These are phyloP conservation scores for Pristiophorus japonicus DNA, from an alignment of 2,113 vertebrate genomes.

Conservation along the genomic window DNA sequence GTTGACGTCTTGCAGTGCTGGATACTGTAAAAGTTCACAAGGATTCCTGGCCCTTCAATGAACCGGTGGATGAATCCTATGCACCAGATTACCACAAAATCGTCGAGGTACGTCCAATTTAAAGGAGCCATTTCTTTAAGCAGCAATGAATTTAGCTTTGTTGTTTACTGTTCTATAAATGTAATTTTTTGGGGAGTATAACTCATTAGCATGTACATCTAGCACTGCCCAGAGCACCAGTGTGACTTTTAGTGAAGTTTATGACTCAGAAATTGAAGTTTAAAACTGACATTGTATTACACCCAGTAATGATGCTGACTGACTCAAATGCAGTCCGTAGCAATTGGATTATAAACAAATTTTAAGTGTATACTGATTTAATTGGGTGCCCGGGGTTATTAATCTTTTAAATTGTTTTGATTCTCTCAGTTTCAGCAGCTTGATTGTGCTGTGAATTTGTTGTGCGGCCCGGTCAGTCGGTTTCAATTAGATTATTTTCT, in stretches of 20 bases:
- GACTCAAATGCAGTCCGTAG: neutral
- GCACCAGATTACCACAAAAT: conserved; percentile 38
- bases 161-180: neutral
- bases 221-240: neutral
- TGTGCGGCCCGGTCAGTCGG: neutral
- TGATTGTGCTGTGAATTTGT: neutral
- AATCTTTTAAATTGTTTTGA: neutral
- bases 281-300: neutral
- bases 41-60: conserved; percentile 40
- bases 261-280: neutral
- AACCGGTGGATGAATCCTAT: conserved; percentile 38
- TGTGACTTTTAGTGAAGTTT: neutral
- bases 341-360: neutral
- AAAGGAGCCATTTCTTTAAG: neutral
- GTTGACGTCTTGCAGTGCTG: conserved; percentile 30
- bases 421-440: neutral
- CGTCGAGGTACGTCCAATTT: conserved; percentile 30
- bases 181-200: neutral
- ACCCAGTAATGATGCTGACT: neutral
- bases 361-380: neutral
- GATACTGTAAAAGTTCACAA: conserved; percentile 41
- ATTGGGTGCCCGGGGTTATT: neutral
- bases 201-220: too few relatives aligned
- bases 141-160: neutral
- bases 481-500: neutral